Evolutionary conservation across 2,113 vertebrate genomes (phyloP).

Genomic region (zebrafish (Danio rerio)): GRCz12tu NC_133189.1:31672501-31673000

Average conservation of each 20-base stretch:
- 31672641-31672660: slow-evolving; percentile 65
- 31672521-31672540: too few relatives aligned
- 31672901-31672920: slow-evolving; percentile 37
- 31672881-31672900: slow-evolving; percentile 3
- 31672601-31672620: slow-evolving; percentile 36
- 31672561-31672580: not conserved
- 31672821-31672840: slow-evolving; percentile 1
- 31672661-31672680: slow-evolving; percentile 63
- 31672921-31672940: slow-evolving; percentile 42
- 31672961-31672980: slow-evolving; percentile 54
- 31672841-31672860: not conserved
- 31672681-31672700: slow-evolving; percentile 68
- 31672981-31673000: slow-evolving; percentile 48
- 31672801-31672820: slow-evolving; percentile 8
- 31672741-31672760: slow-evolving; percentile 25
- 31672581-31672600: not conserved
- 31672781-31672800: not conserved
- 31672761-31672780: not conserved
- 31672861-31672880: slow-evolving; percentile 1
- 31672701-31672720: slow-evolving; percentile 54
- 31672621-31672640: slow-evolving; percentile 70
- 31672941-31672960: slow-evolving; percentile 54
- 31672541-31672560: not conserved
- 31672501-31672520: too few relatives aligned
- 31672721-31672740: slow-evolving; percentile 1